A percentile compares a stretch with the other conserved stretches of the same genome.
phyloP scores from a whole-genome alignment of 2,797 vertebrate species.

The Chiroxiphia lanceolata region DNA sequence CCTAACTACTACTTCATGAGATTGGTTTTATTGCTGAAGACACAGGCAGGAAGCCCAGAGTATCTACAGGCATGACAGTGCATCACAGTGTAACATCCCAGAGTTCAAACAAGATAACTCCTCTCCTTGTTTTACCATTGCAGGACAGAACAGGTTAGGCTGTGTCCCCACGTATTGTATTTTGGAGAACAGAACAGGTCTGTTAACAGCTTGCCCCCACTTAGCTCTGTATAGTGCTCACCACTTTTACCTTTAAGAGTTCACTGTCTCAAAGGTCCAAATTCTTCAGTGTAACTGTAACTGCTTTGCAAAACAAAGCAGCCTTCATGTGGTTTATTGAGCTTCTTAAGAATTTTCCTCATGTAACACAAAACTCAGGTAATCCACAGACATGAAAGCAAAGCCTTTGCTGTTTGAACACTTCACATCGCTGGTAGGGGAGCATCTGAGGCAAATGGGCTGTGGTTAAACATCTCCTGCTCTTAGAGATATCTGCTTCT shows the following conservation, averaged over 20 bases:
- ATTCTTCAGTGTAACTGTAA: neutral
- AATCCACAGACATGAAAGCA: neutral
- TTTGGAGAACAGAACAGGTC: neutral
- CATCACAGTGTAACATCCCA: neutral
- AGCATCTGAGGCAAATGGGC: neutral
- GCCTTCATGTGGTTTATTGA: neutral
- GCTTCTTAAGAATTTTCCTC: neutral
- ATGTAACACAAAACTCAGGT: neutral
- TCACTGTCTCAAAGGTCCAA: neutral
- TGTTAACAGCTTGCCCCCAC: rapidly evolving
- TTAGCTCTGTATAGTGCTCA: neutral
- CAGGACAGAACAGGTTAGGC: neutral
- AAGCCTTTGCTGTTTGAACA: neutral
- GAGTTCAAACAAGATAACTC: neutral
- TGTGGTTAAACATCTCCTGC: neutral
- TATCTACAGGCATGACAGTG: neutral
- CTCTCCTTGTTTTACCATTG: neutral
- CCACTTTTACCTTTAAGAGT: neutral
- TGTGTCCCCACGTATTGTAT: neutral
- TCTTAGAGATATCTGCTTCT: neutral
- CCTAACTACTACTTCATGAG: neutral
- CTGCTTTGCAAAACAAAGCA: constrained; percentile 10
- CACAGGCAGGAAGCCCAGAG: neutral
- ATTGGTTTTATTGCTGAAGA: neutral
- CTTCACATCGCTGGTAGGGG: neutral